A percentile compares a stretch with the other conserved stretches of the same genome.
Conservation (phyloP, 2,888 invertebrate species). For the Chaetogeoica ovagalla region DNA sequence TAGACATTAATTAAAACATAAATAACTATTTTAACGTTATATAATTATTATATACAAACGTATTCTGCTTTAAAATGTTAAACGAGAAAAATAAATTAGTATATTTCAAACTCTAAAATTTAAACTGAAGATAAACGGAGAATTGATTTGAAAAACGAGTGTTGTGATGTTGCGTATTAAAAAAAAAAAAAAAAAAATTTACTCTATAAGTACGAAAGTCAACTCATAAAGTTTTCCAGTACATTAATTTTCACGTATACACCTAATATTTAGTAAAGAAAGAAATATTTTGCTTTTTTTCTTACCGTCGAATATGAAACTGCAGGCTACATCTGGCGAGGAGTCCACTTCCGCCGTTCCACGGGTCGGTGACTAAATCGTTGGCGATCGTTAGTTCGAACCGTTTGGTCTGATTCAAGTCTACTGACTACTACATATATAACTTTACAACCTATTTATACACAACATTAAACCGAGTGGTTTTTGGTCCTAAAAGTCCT, state of each 20-base stretch:
- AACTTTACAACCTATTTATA: conserved; percentile 5
- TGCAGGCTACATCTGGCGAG: neutral
- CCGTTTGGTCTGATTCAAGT: neutral
- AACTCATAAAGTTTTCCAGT: conserved; percentile 2
- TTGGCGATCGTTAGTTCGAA: conserved; percentile 15
- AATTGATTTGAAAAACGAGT: neutral
- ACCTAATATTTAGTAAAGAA: neutral
- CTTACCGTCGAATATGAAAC: neutral
- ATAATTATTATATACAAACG: too few relatives aligned
- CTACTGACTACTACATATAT: neutral
- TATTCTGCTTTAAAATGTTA: too few relatives aligned
- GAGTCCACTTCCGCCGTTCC: conserved; percentile 19
- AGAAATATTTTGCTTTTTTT: neutral
- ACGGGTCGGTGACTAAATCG: conserved; percentile 20
- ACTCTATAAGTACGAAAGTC: neutral
- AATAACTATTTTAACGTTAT: too few relatives aligned
- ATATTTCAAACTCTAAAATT: too few relatives aligned
- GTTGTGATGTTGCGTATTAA: too few relatives aligned
- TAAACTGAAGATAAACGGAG: too few relatives aligned
- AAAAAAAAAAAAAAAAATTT: neutral
- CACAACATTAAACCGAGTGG: neutral
- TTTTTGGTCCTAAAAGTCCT: neutral
- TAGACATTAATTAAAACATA: too few relatives aligned
- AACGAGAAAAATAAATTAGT: too few relatives aligned
- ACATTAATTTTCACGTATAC: neutral